phyloP scores from a whole-genome alignment of 2,797 vertebrate species.

The Acrossocheilus fasciatus region DNA sequence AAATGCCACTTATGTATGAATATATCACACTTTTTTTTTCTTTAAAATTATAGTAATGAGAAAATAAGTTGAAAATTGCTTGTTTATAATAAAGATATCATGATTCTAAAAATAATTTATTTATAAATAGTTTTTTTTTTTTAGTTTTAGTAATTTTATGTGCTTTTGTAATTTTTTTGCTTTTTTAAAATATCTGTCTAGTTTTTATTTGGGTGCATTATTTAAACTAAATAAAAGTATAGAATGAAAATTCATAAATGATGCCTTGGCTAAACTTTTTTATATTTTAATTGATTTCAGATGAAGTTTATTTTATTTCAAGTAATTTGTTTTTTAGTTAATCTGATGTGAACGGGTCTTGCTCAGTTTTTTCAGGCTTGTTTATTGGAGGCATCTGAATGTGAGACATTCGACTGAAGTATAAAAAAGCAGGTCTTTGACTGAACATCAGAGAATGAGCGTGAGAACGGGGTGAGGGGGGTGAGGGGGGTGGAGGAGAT shows the following conservation, averaged over 20 bases:
- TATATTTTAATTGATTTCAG: background rate
- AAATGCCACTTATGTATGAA: background rate
- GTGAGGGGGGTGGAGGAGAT: background rate
- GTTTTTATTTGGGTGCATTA: too few relatives aligned
- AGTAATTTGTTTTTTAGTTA: background rate
- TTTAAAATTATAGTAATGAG: too few relatives aligned
- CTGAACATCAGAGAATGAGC: background rate
- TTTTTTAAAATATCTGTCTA: too few relatives aligned
- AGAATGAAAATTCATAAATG: too few relatives aligned
- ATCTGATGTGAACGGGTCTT: background rate
- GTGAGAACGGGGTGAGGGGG: background rate
- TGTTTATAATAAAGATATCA: background rate
- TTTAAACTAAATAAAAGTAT: too few relatives aligned
- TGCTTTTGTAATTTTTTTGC: too few relatives aligned
- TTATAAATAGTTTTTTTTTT: too few relatives aligned
- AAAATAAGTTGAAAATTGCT: too few relatives aligned
- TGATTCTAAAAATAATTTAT: too few relatives aligned
- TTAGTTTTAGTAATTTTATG: too few relatives aligned
- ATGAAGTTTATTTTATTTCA: background rate
- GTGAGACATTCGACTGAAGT: background rate
- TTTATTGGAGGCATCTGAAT: background rate
- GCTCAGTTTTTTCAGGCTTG: background rate
- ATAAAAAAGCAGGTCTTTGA: background rate
- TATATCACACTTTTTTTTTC: background rate
- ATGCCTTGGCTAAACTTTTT: background rate